These are phyloP conservation scores for Rhyzopertha dominica DNA, from an alignment of 1,140 invertebrate species.

Conservation along the genomic window DNA sequence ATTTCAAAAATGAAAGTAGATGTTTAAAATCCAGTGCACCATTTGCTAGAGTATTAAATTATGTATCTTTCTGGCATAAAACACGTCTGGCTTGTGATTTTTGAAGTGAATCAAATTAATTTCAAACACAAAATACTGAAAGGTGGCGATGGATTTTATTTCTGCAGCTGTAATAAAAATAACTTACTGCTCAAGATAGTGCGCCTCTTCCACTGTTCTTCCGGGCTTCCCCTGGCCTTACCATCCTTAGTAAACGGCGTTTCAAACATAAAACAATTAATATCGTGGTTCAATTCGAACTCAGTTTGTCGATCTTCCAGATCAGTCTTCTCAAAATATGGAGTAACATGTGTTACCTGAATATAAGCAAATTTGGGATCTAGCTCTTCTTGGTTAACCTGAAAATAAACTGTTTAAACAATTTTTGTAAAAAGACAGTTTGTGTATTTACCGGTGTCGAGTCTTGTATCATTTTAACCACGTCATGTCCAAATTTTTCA, in stretches of 20 bases:
- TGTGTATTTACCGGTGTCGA: slow-evolving; percentile 66
- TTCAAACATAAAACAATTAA: slow-evolving; percentile 85
- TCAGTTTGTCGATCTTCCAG: slow-evolving; percentile 64
- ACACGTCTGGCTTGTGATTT: too few species aligned
- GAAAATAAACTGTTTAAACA: slow-evolving; percentile 23
- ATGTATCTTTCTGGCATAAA: too few species aligned
- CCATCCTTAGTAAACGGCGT: slow-evolving; percentile 87
- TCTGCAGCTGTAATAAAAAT: too few species aligned
- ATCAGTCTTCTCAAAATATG: slow-evolving; percentile 70
- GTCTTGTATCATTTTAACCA: slow-evolving; percentile 89
- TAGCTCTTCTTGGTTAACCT: slow-evolving; percentile 72
- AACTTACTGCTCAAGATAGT: slow-evolving; percentile 74
- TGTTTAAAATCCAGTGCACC: too few species aligned
- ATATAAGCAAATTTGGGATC: slow-evolving; percentile 84
- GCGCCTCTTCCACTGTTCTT: slow-evolving; percentile 83
- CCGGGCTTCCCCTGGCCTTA: slow-evolving; percentile 69
- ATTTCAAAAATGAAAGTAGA: too few species aligned
- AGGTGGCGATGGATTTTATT: too few species aligned
- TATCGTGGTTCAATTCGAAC: slow-evolving; percentile 84
- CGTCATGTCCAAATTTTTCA: slow-evolving; percentile 80
- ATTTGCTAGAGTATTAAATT: too few species aligned
- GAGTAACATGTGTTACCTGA: slow-evolving; percentile 83
- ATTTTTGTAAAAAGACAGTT: not conserved
- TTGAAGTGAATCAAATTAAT: too few species aligned
- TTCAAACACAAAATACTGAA: too few species aligned